These are phyloP conservation scores for Xestia ashworthii DNA, from an alignment of 2,888 invertebrate genomes.

Conservation along the genomic window DNA sequence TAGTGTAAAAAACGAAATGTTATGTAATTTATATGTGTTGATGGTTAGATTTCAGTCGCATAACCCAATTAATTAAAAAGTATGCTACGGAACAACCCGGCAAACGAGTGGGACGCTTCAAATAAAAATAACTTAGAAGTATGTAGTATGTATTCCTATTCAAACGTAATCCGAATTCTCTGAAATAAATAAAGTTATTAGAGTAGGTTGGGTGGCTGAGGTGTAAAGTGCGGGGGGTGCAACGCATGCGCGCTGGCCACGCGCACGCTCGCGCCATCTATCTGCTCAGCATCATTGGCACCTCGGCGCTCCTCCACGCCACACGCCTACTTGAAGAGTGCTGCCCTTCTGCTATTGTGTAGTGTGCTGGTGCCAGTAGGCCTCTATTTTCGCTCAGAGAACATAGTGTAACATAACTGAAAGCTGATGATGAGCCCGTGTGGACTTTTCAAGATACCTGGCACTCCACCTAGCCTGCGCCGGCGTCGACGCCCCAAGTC, in stretches of 20 bases:
- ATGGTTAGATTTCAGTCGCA: neutral
- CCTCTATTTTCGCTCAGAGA: neutral
- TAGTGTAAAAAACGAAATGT: neutral
- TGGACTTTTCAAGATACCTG: constrained; percentile 37
- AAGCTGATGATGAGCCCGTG: constrained; percentile 12
- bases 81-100: neutral
- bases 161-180: neutral
- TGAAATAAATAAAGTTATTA: neutral
- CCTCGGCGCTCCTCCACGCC: neutral
- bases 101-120: too few species aligned
- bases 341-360: neutral
- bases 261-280: neutral
- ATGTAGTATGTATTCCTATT: neutral
- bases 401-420: neutral
- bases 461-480: constrained; percentile 18
- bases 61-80: neutral
- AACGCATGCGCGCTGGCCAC: constrained; percentile 21
- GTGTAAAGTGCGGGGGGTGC: neutral
- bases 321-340: neutral
- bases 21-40: neutral
- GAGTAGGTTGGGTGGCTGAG: neutral
- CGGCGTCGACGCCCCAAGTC: neutral
- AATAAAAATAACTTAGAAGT: neutral
- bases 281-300: neutral
- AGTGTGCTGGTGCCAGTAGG: neutral